Evolutionary conservation across 2,797 vertebrate species (phyloP), one percentile per base, ranked within the genome.

Genomic region (Salmo trutta): DNA sequence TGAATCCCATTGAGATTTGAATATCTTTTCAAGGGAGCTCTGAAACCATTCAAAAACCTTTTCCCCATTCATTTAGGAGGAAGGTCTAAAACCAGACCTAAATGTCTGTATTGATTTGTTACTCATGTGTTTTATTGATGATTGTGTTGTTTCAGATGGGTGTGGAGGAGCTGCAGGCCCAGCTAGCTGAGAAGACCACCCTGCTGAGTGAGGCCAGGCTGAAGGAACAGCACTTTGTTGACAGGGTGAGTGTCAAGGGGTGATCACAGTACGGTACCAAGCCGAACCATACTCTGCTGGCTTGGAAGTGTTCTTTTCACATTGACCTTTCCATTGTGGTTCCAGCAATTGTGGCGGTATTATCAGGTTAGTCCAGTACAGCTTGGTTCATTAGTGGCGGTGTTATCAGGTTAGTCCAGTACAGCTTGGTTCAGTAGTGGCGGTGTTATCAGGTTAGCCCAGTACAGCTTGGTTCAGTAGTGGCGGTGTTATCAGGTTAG

Each of bases 121-220:
- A 33, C 16, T 54, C 73, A 77, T 67, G 14, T 16, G 56, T 31
- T 54, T 76, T n/a, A 10, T 41, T 41, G 41, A 36, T 75, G 52
- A 12, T 75, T 7, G 19, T 71, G 41, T 24, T 21, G 14, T 16
- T 10, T 88, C 87, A 93, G 87, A 69, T 93, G 91, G 89, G 81
- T 65, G 0, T 82, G 5, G 93, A 94, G 21, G 91, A 94, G 67
- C 83, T 95, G n/a, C 89, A 91, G 93, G 90, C 95, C 62, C 96
- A 97, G 36, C 93, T 99, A 1, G 97, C 97, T 21, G 93, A 98
- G 91, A 99, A 97, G 94, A 99, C 96, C 0, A 95, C 95, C 3
- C 80, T 97, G 33, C 87, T 99, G 83, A 98, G 95, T 77, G 97
- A 96, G 76, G 95, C 93, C 56, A 95, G 94, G 83, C 91, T 99